phyloP scores from a whole-genome alignment of 2,888 invertebrate genomes.

The Amphiduros pacificus region DNA sequence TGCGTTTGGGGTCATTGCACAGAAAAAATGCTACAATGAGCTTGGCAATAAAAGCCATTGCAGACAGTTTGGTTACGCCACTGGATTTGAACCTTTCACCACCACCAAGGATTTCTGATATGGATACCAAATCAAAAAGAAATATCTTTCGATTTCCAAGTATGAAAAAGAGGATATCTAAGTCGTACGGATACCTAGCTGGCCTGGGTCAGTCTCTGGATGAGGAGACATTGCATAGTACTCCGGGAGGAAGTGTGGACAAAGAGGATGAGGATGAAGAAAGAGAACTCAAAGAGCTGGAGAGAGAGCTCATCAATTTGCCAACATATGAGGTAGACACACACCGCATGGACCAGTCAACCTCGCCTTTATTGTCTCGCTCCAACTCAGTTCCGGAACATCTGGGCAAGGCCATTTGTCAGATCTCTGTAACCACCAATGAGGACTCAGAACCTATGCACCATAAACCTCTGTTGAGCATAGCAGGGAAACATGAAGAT shows the following conservation, averaged over 20 bases:
- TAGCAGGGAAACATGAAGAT: neutral
- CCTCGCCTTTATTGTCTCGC: slow-evolving; percentile 53
- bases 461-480: slow-evolving; percentile 1
- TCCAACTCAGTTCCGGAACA: slow-evolving; percentile 53
- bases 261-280: slow-evolving; percentile 55
- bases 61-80: slow-evolving; percentile 54
- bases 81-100: slow-evolving; percentile 35
- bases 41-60: slow-evolving; percentile 50
- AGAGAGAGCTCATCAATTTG: slow-evolving; percentile 66
- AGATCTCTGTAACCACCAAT: slow-evolving; percentile 13
- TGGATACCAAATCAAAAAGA: slow-evolving; percentile 13
- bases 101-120: slow-evolving; percentile 17
- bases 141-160: slow-evolving; percentile 58
- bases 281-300: slow-evolving; percentile 65
- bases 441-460: neutral
- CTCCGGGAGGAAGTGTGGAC: slow-evolving; percentile 13
- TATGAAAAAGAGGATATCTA: slow-evolving; percentile 52
- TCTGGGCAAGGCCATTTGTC: slow-evolving; percentile 13
- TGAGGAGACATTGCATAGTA: slow-evolving; percentile 3
- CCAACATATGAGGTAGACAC: slow-evolving; percentile 61
- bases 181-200: slow-evolving; percentile 47
- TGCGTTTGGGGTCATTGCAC: slow-evolving; percentile 22
- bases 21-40: slow-evolving; percentile 37
- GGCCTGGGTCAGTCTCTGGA: slow-evolving; percentile 16
- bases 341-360: slow-evolving; percentile 40